phyloP scores from a whole-genome alignment of 37 sponge, comb jelly and placozoan genomes.

The Halisarca cf. caerulea region DNA sequence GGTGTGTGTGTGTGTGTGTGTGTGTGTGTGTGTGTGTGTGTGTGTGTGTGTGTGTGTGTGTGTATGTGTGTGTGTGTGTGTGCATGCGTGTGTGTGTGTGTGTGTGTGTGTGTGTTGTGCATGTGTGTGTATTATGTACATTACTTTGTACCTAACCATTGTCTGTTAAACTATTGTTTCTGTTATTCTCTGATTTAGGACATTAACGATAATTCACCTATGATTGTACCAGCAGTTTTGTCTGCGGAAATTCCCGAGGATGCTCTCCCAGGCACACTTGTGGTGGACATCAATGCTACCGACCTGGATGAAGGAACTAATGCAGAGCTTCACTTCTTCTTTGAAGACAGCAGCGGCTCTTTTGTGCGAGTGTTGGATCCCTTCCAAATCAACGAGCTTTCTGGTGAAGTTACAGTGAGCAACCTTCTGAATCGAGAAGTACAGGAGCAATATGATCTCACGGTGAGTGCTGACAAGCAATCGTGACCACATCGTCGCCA shows the following conservation, averaged over 20 bases:
- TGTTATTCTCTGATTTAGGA: neutral
- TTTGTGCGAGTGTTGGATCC: conserved; percentile 30
- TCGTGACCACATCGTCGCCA: neutral
- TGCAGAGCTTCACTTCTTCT: conserved; percentile 38
- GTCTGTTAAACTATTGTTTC: neutral
- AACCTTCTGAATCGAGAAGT: conserved; percentile 14
- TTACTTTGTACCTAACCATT: neutral
- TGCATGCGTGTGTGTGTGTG: neutral
- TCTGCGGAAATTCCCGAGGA: neutral
- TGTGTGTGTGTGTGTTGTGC: neutral
- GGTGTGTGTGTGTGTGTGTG: conserved; percentile 18
- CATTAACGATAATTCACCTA: conserved; percentile 58
- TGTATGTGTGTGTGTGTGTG: neutral
- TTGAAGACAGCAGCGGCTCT: conserved; percentile 34
- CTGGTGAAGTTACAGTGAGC: conserved; percentile 38
- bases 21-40: conserved; percentile 30
- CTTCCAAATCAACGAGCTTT: conserved; percentile 27
- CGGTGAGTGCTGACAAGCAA: conserved; percentile 47
- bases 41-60: conserved; percentile 28
- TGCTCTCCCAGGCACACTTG: conserved; percentile 4
- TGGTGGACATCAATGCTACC: conserved; percentile 18
- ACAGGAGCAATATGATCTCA: conserved; percentile 28
- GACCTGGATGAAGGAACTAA: conserved; percentile 57
- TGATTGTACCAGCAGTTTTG: neutral
- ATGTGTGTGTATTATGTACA: neutral